Evolutionary conservation across 1,140 invertebrate species (phyloP), one percentile per base, ranked within the genome.

Genomic region (Cyclina sinensis): DNA sequence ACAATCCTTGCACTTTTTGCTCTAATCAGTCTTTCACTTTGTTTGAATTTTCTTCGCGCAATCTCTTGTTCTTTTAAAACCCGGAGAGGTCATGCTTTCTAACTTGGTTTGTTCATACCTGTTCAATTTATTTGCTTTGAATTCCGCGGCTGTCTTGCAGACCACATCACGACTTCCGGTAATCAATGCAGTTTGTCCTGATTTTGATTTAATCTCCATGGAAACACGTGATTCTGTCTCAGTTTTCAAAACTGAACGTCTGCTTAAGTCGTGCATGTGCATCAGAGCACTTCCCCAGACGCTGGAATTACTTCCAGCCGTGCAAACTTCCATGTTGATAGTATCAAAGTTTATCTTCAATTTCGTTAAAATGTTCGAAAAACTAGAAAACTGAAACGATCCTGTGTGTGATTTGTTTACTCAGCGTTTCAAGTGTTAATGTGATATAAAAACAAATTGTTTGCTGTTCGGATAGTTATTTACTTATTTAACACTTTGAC

Each of bases 61-160:
- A 87, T 57, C 51, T 87, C 74, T 87, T 87, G 62, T 27, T 87
- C 85, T 68, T 80, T 87, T 1, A 62, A 18, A 21, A 87, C 85
- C 0, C 54, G 70, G 27, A 76, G 51, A 16, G 48, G n/a, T 59
- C 12, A 87, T 24, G 30, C 18, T 35, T 68, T 80, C 62, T 18
- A 87, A 30, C 70, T 80, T 87, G 2, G 57, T 65, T 30, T 87
- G 85, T 37, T 87, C 85, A 46, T 78, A 80, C 32, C 85, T 65
- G 57, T 87, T 87, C 54, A 87, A 24, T 35, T 87, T 87, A 35
- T 87, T 87, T n/a, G 85, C 85, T 48, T 65, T 87, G 48, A 51
- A 68, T 35, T 87, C 85, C 0, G 85, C 85, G 24, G 48, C 32
- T 12, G 85, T 87, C 80, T 87, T 87, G 85, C 85, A 87, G 76